Percentiles rank a stretch among this genome's conserved stretches.
Evolutionary conservation across 2,797 vertebrate genomes (phyloP).

Genomic region (Oryzias dopingdopingensis): DNA sequence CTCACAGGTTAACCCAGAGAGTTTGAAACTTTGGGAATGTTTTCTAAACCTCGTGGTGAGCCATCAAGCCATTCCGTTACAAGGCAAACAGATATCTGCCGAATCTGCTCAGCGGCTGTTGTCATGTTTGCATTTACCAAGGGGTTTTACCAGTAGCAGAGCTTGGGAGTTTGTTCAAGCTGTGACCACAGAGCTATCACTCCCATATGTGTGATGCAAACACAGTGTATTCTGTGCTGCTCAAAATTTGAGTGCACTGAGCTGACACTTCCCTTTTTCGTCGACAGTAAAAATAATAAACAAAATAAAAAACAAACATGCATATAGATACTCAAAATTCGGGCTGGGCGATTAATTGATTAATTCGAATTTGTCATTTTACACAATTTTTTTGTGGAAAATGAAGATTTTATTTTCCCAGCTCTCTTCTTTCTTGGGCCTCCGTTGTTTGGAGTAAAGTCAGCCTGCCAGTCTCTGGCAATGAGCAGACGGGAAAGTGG

Average conservation of each 20-base stretch:
- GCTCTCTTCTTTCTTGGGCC: no score
- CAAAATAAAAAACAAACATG: no score
- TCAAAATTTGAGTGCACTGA: no score
- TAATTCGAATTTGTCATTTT: no score
- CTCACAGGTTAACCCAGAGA: not conserved
- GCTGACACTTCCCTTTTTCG: not conserved
- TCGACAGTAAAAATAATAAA: not conserved
- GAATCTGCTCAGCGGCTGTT: constrained; percentile 57
- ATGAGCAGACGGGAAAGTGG: no score
- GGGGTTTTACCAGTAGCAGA: constrained; percentile 39
- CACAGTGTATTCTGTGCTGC: not conserved
- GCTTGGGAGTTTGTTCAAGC: constrained; percentile 56
- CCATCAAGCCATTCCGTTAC: constrained; percentile 31
- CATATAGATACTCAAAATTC: no score
- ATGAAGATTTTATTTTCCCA: no score
- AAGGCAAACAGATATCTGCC: constrained; percentile 56
- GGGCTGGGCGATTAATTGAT: no score
- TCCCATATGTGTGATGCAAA: constrained; percentile 24
- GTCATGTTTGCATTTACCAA: constrained; percentile 64
- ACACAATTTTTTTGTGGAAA: no score
- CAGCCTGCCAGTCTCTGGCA: no score
- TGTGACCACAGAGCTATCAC: constrained; percentile 62
- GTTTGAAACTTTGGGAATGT: not conserved
- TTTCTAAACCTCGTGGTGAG: not conserved
- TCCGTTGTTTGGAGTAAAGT: no score